Base-by-base conservation (phyloP, 2,888 invertebrate species). In the Diarsia rubi region DNA sequence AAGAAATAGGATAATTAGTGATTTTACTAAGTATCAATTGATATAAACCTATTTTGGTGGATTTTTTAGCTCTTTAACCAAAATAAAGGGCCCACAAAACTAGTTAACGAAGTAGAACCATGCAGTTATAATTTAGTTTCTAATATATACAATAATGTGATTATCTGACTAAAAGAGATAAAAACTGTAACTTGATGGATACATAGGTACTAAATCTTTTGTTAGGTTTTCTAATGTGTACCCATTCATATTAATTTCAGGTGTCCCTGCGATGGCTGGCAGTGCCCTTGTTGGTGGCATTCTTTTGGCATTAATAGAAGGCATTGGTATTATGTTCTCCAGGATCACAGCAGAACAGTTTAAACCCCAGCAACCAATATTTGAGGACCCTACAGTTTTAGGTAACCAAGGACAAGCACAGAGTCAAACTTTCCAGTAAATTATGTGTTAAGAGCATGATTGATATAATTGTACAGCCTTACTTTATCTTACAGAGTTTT, bases 251-350 rank as follows among this genome's bases (percentile, higher is more conserved):
- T 54, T 75, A 73, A 49, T 93, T 93, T 21, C 89, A 97, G 97
- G 97, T 93, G 94, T 98, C 54, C 98, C 98, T 76, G 98, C 98
- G 0, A 98, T 98, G 98, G 98, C 99, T 69, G 99, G 99, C 57
- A 99, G 99, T 96, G 99, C 99, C 21, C 97, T 99, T 63, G 98
- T 99, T 67, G 99, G 99, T 72, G 99, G 99, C 74, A 98, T 99
- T 76, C 97, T 99, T 27, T 97, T 99, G 79, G 99, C 99, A 6
- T 97, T 99, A 83, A 99, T 99, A 87, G 99, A 99, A 97, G 99
- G 99, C 81, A 98, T 99, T 81, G 99, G 99, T 84, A 99, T 99
- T 88, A 96, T 99, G 92, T 98, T 99, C 92, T 99, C 99, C 19
- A 97, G 99, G 90, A 97, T 99, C 90, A 98, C 98, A 47, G 99